Evolutionary conservation across 2,797 vertebrate genomes (phyloP).

Genomic region (Chrosomus eos): DNA sequence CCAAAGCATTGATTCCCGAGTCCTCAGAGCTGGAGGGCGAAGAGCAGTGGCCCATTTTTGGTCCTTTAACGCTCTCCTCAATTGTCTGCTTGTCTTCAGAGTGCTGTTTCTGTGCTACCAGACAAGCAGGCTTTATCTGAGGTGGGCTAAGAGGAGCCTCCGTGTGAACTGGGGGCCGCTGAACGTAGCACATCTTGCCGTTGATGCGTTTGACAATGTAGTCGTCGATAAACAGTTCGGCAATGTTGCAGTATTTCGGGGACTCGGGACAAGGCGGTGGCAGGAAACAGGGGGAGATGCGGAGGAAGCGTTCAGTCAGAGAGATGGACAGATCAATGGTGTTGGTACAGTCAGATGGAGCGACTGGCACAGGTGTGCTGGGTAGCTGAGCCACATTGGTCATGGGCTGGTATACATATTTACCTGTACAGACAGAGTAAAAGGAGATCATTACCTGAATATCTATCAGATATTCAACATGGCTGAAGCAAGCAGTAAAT

Average conservation of each 20-base stretch:
- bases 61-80: conserved; percentile 81
- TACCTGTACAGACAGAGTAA: conserved; percentile 78
- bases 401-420: conserved; percentile 98
- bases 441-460: not conserved
- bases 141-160: conserved; percentile 68
- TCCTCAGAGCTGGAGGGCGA: conserved; percentile 97
- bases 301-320: conserved; percentile 91
- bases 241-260: conserved; percentile 91
- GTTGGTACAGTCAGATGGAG: conserved; percentile 80
- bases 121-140: conserved; percentile 58
- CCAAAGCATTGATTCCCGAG: conserved; percentile 94
- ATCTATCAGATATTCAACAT: not conserved
- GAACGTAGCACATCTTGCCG: conserved; percentile 98
- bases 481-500: not conserved
- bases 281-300: conserved; percentile 89
- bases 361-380: conserved; percentile 87
- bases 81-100: conserved; percentile 70
- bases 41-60: conserved; percentile 92
- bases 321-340: conserved; percentile 91
- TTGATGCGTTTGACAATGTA: conserved; percentile 97
- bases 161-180: conserved; percentile 81
- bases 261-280: conserved; percentile 89
- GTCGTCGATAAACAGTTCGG: conserved; percentile 94
- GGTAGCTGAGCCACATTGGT: conserved; percentile 94
- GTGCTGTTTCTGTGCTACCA: conserved; percentile 56